A percentile compares a stretch with the other conserved stretches of the same genome.
Conservation (phyloP, 2,888 invertebrate species). For the Drosophila parthenogenetica region DNA sequence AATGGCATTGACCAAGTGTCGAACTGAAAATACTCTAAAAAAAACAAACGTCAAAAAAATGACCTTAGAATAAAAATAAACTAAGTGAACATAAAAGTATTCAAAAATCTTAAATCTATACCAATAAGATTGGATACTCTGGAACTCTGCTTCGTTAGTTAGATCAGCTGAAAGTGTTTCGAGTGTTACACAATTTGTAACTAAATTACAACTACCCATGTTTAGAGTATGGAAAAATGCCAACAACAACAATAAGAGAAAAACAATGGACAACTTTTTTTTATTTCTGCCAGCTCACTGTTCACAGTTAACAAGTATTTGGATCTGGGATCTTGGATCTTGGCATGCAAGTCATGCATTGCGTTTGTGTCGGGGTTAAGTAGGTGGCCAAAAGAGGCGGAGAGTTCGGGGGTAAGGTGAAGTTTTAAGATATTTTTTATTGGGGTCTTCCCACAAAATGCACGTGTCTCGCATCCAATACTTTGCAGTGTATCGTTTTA, state of each 20-base stretch:
- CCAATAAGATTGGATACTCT: no score
- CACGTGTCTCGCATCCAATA: constrained; percentile 16
- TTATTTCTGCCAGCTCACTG: constrained; percentile 27
- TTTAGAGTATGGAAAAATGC: neutral
- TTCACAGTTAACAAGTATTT: constrained; percentile 26
- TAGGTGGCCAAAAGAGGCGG: neutral
- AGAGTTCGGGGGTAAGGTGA: neutral
- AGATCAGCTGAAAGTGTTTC: no score
- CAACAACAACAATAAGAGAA: neutral
- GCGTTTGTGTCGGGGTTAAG: neutral
- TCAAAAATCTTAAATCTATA: no score
- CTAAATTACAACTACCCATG: no score
- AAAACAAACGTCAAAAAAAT: no score
- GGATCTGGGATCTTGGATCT: constrained; percentile 40
- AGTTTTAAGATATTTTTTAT: constrained; percentile 34
- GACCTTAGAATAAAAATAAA: no score
- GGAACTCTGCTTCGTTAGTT: no score
- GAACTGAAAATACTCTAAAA: neutral
- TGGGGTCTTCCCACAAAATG: constrained; percentile 47
- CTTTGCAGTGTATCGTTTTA: constrained; percentile 16
- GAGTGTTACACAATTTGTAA: no score
- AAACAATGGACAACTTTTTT: constrained; percentile 32
- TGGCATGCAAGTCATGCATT: constrained; percentile 57
- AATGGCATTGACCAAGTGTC: neutral
- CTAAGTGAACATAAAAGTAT: no score